phyloP scores from a whole-genome alignment of 2,113 vertebrate species.

The Megaleporinus macrocephalus region DNA sequence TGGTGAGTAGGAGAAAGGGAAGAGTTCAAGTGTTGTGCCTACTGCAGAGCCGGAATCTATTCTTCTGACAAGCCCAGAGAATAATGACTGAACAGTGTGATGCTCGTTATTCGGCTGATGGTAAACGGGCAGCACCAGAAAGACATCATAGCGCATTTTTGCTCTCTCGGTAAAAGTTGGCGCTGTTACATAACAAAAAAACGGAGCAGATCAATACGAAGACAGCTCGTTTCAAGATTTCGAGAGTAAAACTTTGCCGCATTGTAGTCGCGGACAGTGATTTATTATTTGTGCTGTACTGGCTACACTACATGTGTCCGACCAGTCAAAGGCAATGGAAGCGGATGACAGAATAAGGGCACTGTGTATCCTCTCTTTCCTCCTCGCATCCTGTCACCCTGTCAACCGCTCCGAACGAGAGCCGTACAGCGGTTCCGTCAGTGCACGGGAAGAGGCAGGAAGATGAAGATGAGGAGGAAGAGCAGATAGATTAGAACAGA shows the following conservation, averaged over 20 bases:
- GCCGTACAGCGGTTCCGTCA: conserved; percentile 41
- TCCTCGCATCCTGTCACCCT: conserved; percentile 70
- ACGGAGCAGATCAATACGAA: conserved; percentile 25
- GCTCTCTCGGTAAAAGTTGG: background rate
- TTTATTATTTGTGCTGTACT: conserved; percentile 74
- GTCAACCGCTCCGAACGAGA: conserved; percentile 60
- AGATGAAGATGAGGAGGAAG: conserved; percentile 41
- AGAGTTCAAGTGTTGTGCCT: background rate
- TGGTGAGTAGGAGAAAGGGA: background rate
- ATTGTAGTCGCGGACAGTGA: conserved; percentile 74
- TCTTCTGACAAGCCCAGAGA: background rate
- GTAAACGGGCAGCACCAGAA: background rate
- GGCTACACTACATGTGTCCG: conserved; percentile 68
- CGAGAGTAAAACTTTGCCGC: conserved; percentile 62
- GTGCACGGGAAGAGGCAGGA: conserved; percentile 31
- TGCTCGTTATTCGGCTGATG: background rate
- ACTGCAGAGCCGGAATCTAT: background rate
- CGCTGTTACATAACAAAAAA: background rate
- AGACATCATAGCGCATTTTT: background rate
- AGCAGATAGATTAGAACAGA: conserved; percentile 37
- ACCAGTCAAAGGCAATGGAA: conserved; percentile 70
- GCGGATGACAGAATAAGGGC: conserved; percentile 79
- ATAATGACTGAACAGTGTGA: background rate
- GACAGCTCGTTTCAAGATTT: conserved; percentile 57
- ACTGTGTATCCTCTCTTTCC: conserved; percentile 62